Percentiles rank a stretch among this genome's conserved stretches.
Evolutionary conservation across 2,797 vertebrate species (phyloP).

Genomic region (Neosalanx taihuensis): DNA sequence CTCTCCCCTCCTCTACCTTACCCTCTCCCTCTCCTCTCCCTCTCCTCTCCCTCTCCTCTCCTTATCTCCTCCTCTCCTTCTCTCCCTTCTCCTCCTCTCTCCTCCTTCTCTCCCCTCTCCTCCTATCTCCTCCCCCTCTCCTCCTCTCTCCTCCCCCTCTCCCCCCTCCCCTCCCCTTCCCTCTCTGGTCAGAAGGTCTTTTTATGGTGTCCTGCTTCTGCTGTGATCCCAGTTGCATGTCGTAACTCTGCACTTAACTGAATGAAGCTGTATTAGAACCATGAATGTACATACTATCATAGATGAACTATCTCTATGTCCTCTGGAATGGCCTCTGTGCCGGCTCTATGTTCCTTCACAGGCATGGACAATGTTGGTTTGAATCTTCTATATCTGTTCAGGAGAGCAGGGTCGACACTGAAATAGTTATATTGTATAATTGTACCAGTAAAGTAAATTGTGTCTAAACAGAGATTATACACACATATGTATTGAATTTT

Average conservation of each 20-base stretch:
- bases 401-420: slow-evolving; percentile 5
- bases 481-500: slow-evolving; percentile 66
- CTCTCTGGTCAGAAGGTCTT: slow-evolving; percentile 1
- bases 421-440: slow-evolving; percentile 50
- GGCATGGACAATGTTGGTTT: slow-evolving; percentile 1
- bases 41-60: neutral
- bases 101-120: neutral
- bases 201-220: slow-evolving; percentile 11
- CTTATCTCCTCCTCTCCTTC: neutral
- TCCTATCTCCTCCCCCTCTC: neutral
- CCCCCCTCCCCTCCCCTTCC: neutral
- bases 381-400: slow-evolving; percentile 44
- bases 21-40: too few relatives aligned
- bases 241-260: slow-evolving; percentile 66
- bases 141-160: neutral
- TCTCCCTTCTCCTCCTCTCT: slow-evolving; percentile 4
- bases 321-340: slow-evolving; percentile 45
- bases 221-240: slow-evolving; percentile 60
- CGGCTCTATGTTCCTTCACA: slow-evolving; percentile 29
- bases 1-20: too few relatives aligned
- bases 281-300: slow-evolving; percentile 73
- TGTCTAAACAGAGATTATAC: slow-evolving; percentile 55
- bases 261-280: slow-evolving; percentile 71
- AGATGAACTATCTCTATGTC: slow-evolving; percentile 58
- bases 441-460: slow-evolving; percentile 65